Conservation (phyloP, 2,113 vertebrate genomes). For the Stercorarius parasiticus region DNA sequence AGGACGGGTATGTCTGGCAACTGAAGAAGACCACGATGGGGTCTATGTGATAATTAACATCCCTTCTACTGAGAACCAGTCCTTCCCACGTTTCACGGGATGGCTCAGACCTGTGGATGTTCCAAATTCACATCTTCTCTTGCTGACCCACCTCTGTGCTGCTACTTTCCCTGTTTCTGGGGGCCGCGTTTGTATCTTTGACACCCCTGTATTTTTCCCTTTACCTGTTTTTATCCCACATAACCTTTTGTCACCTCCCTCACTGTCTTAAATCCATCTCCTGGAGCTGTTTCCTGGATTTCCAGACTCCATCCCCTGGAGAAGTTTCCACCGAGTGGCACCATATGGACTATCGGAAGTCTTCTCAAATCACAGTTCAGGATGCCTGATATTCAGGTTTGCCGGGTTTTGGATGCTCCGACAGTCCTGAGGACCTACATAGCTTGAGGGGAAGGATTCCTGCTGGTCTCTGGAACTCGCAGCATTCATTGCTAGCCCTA, state of each 20-base stretch:
- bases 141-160: rapidly evolving
- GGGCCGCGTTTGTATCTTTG: neutral
- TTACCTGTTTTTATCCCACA: neutral
- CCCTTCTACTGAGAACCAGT: neutral
- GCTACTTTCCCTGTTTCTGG: neutral
- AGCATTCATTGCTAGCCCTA: neutral
- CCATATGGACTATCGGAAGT: neutral
- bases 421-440: rapidly evolving
- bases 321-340: neutral
- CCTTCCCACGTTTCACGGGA: neutral
- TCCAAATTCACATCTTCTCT: neutral
- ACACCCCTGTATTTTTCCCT: neutral
- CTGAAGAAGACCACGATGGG: neutral
- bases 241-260: neutral
- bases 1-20: neutral
- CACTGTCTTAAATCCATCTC: neutral
- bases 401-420: neutral
- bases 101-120: neutral
- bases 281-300: too few relatives aligned
- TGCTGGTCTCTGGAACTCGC: rapidly evolving
- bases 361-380: neutral
- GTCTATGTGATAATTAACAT: neutral
- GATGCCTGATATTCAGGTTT: rapidly evolving
- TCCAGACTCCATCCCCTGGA: neutral
- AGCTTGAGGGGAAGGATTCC: neutral